Evolutionary conservation across 2,888 invertebrate genomes (phyloP).

Genomic region (Lasius platythorax): DNA sequence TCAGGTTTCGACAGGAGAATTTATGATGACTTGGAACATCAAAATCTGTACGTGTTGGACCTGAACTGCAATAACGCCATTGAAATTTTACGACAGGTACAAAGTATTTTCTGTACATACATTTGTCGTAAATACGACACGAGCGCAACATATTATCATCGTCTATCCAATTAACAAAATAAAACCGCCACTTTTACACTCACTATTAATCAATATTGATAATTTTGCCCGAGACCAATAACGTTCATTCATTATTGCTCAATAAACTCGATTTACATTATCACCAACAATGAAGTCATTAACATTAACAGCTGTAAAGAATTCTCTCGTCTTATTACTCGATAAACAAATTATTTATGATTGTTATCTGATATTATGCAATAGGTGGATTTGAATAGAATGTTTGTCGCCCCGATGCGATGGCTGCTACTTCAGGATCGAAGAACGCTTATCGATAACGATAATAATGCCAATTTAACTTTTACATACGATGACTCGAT

Average conservation of each 20-base stretch:
- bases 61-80: constrained; percentile 75
- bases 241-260: not conserved
- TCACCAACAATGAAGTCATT: not conserved
- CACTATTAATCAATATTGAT: not conserved
- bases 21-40: constrained; percentile 66
- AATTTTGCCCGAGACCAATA: not conserved
- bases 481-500: constrained; percentile 24
- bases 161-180: not conserved
- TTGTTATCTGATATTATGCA: not conserved
- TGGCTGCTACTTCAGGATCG: constrained; percentile 79
- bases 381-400: constrained; percentile 75
- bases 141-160: not conserved
- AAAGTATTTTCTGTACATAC: not conserved
- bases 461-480: not conserved
- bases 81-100: constrained; percentile 74
- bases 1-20: constrained; percentile 51
- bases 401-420: constrained; percentile 77
- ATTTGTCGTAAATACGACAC: not conserved
- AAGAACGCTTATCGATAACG: not conserved
- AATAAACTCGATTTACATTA: too few species aligned
- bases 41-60: constrained; percentile 75
- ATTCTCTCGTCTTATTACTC: not conserved
- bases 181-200: not conserved
- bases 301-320: not conserved
- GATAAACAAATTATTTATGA: not conserved